These are phyloP conservation scores for Nemurella pictetii DNA, from an alignment of 2,888 invertebrate species.

Conservation along the genomic window DNA sequence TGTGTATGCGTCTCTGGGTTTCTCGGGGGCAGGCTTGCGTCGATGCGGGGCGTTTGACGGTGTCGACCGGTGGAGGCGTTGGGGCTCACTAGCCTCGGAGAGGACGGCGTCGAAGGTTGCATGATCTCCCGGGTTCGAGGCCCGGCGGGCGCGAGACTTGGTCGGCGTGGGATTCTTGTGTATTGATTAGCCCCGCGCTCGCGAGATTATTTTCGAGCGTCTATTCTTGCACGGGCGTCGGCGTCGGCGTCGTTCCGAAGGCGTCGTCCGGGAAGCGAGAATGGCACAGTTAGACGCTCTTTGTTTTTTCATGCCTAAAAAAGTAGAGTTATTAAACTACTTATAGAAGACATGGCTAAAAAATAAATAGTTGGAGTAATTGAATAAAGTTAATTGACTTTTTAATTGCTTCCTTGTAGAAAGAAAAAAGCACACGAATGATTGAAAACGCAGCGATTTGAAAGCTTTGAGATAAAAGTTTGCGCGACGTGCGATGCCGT, in stretches of 20 bases:
- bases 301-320: neutral
- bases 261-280: neutral
- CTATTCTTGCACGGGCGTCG: neutral
- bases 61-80: neutral
- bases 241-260: neutral
- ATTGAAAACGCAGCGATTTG: neutral
- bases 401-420: neutral
- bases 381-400: neutral
- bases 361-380: neutral
- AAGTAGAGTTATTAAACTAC: too few species aligned
- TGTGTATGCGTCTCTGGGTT: neutral
- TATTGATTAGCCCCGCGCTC: neutral
- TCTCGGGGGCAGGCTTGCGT: neutral
- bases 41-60: neutral
- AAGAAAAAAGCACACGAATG: neutral
- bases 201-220: neutral
- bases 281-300: neutral
- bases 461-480: neutral
- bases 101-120: too few species aligned
- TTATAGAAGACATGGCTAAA: neutral
- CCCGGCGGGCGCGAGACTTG: neutral
- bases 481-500: neutral
- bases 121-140: too few species aligned
- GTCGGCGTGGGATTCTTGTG: neutral
- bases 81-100: neutral